Base-by-base conservation (phyloP, 2,797 vertebrate genomes). In the Sebastes diaconus region DNA sequence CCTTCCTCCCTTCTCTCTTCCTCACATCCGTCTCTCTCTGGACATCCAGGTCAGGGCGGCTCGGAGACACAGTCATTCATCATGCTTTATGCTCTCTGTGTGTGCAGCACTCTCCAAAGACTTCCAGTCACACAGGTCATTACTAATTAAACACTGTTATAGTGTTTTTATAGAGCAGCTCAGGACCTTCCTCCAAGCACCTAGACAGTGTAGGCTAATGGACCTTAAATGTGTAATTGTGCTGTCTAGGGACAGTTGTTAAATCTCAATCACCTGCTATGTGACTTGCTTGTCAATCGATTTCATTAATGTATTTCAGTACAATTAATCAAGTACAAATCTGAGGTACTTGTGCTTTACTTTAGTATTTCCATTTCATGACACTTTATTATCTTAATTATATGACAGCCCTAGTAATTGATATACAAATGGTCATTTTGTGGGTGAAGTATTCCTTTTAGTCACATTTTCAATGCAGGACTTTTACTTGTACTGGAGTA, bases 91-190 rank as follows among this genome's bases (percentile, higher is more conserved):
- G 20, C 16, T 64, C 2, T 58, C 12, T 66, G 46, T 25, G n/a
- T 42, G 54, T 69, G 16, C 32, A 77, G 34, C 73, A 71, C 54
- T 79, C 42, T 54, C 46, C 42, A 46, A 46, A 46, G 3, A 46
- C 42, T 18, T 46, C 42, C 42, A 46, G 42, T 84, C 63, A 71
- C 71, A 39, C 39, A 27, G 82, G 32, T 88, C 87, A 88, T 91
- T 88, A 88, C 81, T 94, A 86, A 90, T 93, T 88, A 75, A 90
- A 81, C 77, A 68, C n/a, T 55, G 66, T 29, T 29, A 59, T 18
- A 58, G 72, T 58, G 75, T 73, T 70, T 84, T 90, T 42, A 71
- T 25, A 29, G 68, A 79, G 20, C 78, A 68, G 52, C 64, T 36
- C 54, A 36, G 59, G 71, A 59, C 50, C 24, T 42, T 73, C 27